Evolutionary conservation across 2,888 invertebrate genomes (phyloP).

Genomic region (Eledone cirrhosa): DNA sequence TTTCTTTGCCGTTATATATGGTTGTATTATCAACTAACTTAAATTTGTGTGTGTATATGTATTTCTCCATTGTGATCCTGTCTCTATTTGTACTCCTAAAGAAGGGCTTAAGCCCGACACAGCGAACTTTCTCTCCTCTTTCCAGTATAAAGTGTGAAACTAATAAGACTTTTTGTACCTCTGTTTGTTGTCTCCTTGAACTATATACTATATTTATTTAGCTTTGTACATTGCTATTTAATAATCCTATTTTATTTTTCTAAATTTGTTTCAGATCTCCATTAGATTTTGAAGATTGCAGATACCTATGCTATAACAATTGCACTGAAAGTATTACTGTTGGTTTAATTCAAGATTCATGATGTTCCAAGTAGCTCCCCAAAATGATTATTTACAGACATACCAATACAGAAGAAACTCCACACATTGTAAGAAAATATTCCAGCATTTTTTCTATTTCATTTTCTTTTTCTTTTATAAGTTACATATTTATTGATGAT

Average conservation of each 20-base stretch:
- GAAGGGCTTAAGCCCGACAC: too few relatives aligned
- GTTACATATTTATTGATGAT: background rate
- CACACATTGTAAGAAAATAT: conserved; percentile 15
- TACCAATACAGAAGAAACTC: conserved; percentile 9
- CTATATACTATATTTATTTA: background rate
- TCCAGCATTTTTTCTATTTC: background rate
- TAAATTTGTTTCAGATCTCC: background rate
- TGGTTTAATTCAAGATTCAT: conserved; percentile 7
- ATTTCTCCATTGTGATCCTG: too few relatives aligned
- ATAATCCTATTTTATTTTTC: background rate
- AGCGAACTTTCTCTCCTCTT: too few relatives aligned
- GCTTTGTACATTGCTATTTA: background rate
- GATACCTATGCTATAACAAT: background rate
- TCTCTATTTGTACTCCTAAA: too few relatives aligned
- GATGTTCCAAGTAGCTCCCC: conserved; percentile 13
- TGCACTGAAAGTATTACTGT: background rate
- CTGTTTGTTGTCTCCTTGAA: too few relatives aligned
- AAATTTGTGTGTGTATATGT: too few relatives aligned
- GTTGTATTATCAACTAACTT: too few relatives aligned
- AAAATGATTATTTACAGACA: conserved; percentile 24
- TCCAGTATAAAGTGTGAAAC: too few relatives aligned
- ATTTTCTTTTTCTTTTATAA: background rate
- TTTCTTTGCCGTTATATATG: too few relatives aligned
- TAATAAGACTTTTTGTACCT: too few relatives aligned
- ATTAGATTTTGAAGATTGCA: background rate